Evolutionary conservation across 1,140 invertebrate species (phyloP).

Genomic region (Drosophila fuyamai): DNA sequence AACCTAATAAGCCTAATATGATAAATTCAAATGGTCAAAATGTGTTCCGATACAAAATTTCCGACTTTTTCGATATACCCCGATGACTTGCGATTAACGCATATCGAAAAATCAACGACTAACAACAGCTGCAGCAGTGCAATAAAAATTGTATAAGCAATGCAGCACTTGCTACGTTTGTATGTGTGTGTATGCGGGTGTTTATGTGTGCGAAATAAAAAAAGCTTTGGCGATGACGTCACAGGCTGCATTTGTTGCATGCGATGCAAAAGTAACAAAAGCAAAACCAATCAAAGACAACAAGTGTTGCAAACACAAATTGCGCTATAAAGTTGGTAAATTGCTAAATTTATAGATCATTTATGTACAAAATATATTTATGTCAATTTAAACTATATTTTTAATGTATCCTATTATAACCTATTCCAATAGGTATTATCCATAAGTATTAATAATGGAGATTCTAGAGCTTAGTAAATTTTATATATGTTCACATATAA

Average conservation of each 20-base stretch:
- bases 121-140: conserved; percentile 62
- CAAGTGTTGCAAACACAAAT: not conserved
- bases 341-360: no score
- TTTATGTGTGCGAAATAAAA: not conserved
- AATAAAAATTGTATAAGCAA: conserved; percentile 54
- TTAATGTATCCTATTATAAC: no score
- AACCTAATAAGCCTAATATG: no score
- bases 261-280: conserved; percentile 7
- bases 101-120: conserved; percentile 34
- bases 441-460: no score
- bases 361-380: no score
- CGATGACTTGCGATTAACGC: conserved; percentile 5
- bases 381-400: no score
- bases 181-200: not conserved
- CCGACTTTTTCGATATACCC: conserved; percentile 4
- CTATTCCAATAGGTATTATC: no score
- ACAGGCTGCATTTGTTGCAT: conserved; percentile 74
- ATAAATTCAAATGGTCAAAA: not conserved
- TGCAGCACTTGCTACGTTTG: conserved; percentile 29
- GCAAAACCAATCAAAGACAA: conserved; percentile 6
- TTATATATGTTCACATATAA: no score
- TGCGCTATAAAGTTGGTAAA: not conserved
- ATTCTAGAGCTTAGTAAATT: no score
- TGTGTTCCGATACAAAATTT: not conserved
- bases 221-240: conserved; percentile 62